Base-by-base conservation (phyloP, 2,888 invertebrate species). In the Laothoe populi region DNA sequence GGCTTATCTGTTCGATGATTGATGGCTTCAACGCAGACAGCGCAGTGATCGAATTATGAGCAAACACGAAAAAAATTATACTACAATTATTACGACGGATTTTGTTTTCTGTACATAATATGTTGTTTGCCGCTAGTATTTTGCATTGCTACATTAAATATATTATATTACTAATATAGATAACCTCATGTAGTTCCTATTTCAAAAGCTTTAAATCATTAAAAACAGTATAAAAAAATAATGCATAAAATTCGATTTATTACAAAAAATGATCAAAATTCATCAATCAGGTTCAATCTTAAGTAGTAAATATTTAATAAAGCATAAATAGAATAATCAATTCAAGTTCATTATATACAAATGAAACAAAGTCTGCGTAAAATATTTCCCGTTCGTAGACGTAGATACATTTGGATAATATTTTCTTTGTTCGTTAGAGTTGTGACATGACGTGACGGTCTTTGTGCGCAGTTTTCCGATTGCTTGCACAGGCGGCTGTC, bases 1-100 rank as follows among this genome's bases (percentile, higher is more conserved):
- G 53, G 59, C 53, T 64, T 57, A 67, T 71, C 66, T 61, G 42
- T 64, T 68, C 72, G 73, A 72, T 72, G 73, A 72, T 72, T 64
- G 75, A 72, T 73, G 65, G 57, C 60, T 48, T 63, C 65, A 70
- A 63, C 57, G 40, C 45, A 63, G 35, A 57, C 57, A 63, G 62
- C 66, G 46, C 57, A 63, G 62, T 65, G 46, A 62, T 48, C 38
- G 46, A 61, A 65, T 61, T 63, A 59, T 53, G 19, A 53, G 21
- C 13, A 21, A 57, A 24, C 60, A 42, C 16, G 38, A 40, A 40
- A 40, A 60, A 49, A 0, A 48, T 60, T 46, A 24, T 60, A 60
- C 23, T 5, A 16, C 23, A 60, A 24, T 49, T 38, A 13, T 38
- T 38, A 53, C 16, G 31, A 16, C 4, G 8, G 11, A 31, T 19